Evolutionary conservation across 2,113 vertebrate genomes (phyloP).

Genomic region (Taxidea taxus): DNA sequence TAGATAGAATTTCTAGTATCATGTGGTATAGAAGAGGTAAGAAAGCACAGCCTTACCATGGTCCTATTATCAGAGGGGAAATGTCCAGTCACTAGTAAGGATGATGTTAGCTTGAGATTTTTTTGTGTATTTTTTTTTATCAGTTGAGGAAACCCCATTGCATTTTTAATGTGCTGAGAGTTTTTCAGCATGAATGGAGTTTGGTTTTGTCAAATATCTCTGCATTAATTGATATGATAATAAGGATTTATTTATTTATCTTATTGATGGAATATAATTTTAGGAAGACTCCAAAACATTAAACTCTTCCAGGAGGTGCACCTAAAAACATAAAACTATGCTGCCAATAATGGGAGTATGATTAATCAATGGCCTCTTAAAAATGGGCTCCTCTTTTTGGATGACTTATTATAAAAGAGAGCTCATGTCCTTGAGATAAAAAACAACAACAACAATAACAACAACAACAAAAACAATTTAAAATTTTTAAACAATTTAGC

Average conservation of each 20-base stretch:
- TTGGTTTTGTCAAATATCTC: background rate
- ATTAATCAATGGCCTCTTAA: background rate
- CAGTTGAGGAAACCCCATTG: background rate
- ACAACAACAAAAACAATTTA: background rate
- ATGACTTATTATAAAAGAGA: background rate
- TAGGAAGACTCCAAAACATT: background rate
- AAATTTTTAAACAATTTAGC: background rate
- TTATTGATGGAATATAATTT: background rate
- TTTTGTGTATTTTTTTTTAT: background rate
- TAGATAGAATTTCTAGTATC: background rate
- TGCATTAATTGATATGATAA: background rate
- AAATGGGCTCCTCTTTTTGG: background rate
- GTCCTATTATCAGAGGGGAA: background rate
- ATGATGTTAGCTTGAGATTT: background rate
- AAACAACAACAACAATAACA: too few species aligned
- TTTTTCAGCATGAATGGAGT: background rate
- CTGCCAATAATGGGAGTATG: background rate
- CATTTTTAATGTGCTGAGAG: background rate
- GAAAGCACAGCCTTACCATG: background rate
- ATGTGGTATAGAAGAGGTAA: background rate
- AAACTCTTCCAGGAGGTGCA: background rate
- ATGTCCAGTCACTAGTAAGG: background rate
- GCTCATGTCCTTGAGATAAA: background rate
- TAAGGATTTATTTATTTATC: background rate
- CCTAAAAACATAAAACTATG: background rate